These are phyloP conservation scores for Pardosa pseudoannulata DNA, from an alignment of 2,888 invertebrate genomes.

Conservation along the genomic window DNA sequence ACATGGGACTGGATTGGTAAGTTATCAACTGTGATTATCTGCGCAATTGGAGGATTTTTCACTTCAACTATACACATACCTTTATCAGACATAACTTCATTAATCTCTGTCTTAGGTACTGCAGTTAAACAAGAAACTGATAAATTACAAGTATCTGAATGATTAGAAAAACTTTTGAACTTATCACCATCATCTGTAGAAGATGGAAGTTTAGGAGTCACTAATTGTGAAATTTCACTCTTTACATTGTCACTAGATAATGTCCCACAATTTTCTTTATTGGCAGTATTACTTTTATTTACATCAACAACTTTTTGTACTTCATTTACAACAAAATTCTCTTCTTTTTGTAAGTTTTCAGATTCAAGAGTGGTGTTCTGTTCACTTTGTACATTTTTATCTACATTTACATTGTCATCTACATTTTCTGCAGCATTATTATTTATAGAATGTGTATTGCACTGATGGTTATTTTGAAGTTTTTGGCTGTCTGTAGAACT, in stretches of 20 bases:
- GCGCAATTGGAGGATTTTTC: slow-evolving; percentile 68
- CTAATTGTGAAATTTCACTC: slow-evolving; percentile 24
- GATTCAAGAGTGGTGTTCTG: slow-evolving; percentile 21
- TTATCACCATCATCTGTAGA: slow-evolving; percentile 34
- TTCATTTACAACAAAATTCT: slow-evolving; percentile 48
- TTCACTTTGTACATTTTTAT: slow-evolving; percentile 64
- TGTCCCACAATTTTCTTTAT: slow-evolving; percentile 30
- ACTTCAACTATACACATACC: slow-evolving; percentile 42
- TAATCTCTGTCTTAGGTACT: slow-evolving; percentile 54
- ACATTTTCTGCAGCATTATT: slow-evolving; percentile 30
- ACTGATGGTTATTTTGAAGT: slow-evolving; percentile 64
- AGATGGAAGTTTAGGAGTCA: slow-evolving; percentile 31
- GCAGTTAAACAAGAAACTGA: slow-evolving; percentile 47
- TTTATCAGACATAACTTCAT: slow-evolving; percentile 42
- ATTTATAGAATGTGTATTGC: slow-evolving; percentile 60
- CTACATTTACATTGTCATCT: slow-evolving; percentile 48
- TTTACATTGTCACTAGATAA: slow-evolving; percentile 48
- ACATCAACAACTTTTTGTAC: slow-evolving; percentile 67
- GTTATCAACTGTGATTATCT: slow-evolving; percentile 70
- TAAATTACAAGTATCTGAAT: slow-evolving; percentile 50
- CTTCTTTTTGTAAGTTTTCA: slow-evolving; percentile 18
- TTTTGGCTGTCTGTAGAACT: slow-evolving; percentile 55
- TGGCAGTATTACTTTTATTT: slow-evolving; percentile 68
- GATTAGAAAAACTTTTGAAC: slow-evolving; percentile 65
- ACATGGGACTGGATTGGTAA: slow-evolving; percentile 69